Evolutionary conservation across 2,888 invertebrate species (phyloP), one percentile per base, ranked within the genome.

Genomic region (Drosophila eohydei): DNA sequence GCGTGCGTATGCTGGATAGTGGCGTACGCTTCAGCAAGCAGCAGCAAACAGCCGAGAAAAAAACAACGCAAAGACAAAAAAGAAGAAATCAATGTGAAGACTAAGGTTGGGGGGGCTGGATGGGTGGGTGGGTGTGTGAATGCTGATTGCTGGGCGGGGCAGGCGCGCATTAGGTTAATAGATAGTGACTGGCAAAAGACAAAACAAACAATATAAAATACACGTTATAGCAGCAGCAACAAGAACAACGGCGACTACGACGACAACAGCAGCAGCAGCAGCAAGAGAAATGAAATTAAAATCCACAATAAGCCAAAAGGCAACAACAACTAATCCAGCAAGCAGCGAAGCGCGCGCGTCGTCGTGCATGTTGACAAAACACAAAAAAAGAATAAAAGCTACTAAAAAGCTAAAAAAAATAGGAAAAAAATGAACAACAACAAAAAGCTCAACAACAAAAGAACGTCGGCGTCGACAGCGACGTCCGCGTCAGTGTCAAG

Each of bases 221-320:
- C 62, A 69, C 57, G 68, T 77, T 73, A 77, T 55, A 57, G 41
- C 50, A 67, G 50, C 60, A 48, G 5, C 50, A 41, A 6, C 38
- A n/a, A 6, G 11, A 40, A 36, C 50, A 66, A 32, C 57, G 43
- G 12, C 14, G 36, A 32, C 32, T 16, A 32, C 50, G 11, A 36
- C 40, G 55, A 34, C 34, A 50, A 14, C 43, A 28, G 3, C 43
- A 21, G 0, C 14, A 28, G 8, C 46, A 52, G 43, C 41, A 62
- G 16, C 30, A 51, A 55, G 54, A 63, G 71, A 61, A 71, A 60
- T 64, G 67, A 76, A 76, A 70, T 75, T 64, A 67, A 75, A 79
- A 79, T 76, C 79, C 79, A 60, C 73, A 79, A 62, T 70, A 75
- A 78, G 79, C 75, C 80, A 69, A 79, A 75, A 46, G 46, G 57